Conservation (phyloP, 2,888 invertebrate species). For the Caenorhabditis imperialis region DNA sequence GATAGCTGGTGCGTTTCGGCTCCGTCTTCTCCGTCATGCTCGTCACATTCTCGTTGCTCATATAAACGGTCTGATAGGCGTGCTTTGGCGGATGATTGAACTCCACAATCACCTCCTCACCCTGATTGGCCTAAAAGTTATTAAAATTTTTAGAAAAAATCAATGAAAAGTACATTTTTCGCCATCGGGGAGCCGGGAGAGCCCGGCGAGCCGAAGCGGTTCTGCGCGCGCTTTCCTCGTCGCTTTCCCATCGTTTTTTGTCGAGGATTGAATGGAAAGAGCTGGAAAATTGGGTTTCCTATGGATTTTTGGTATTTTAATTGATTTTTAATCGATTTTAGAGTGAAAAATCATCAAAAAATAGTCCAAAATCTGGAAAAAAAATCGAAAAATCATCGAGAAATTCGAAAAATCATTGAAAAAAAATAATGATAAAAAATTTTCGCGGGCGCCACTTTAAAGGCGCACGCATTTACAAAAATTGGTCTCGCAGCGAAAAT, state of each 20-base stretch:
- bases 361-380: too few species aligned
- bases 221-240: neutral
- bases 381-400: conserved; percentile 2
- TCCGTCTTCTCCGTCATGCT: neutral
- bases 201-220: neutral
- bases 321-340: too few species aligned
- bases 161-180: neutral
- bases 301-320: too few species aligned
- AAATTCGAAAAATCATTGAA: neutral
- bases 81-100: conserved; percentile 9
- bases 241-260: too few species aligned
- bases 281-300: too few species aligned
- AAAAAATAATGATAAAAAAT: too few species aligned
- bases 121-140: neutral
- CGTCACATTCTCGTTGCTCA: conserved; percentile 27
- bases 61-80: conserved; percentile 18
- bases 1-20: neutral
- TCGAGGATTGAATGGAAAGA: too few species aligned
- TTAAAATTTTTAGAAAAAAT: neutral
- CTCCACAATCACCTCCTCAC: too few species aligned
- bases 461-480: too few species aligned
- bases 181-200: neutral
- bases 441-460: too few species aligned
- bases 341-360: too few species aligned
- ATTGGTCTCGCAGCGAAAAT: too few species aligned